Evolutionary conservation across 2,113 vertebrate species (phyloP).

Genomic region (Callipepla californica): DNA sequence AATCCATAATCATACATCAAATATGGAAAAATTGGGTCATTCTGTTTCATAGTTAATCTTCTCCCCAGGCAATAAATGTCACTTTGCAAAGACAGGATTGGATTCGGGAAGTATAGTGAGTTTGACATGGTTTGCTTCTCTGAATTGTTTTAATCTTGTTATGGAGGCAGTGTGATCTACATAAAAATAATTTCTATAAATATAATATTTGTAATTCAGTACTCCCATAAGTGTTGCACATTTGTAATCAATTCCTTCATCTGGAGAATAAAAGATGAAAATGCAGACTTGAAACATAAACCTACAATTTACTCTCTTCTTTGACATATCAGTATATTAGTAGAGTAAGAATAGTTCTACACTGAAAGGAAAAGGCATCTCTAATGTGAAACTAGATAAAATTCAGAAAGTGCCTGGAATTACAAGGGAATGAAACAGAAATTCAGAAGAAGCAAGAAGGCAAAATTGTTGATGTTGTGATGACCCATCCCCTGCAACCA

Average conservation of each 20-base stretch:
- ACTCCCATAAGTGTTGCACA: not conserved
- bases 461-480: not conserved
- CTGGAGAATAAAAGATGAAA: not conserved
- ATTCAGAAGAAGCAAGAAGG: not conserved
- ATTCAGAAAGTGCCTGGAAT: not conserved
- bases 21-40: slow-evolving; percentile 11
- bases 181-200: slow-evolving; percentile 1
- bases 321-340: not conserved
- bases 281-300: not conserved
- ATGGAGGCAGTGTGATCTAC: not conserved
- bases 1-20: not conserved
- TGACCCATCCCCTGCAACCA: not conserved
- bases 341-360: not conserved
- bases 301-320: not conserved
- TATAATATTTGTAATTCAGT: not conserved
- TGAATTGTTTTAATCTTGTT: not conserved
- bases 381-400: not conserved
- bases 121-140: slow-evolving; percentile 1
- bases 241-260: not conserved
- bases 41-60: not conserved
- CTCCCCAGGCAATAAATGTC: not conserved
- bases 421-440: not conserved
- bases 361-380: not conserved
- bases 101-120: not conserved
- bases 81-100: not conserved